These are phyloP conservation scores for Yasuhikotakia modesta DNA, from an alignment of 2,797 vertebrate genomes.

Conservation along the genomic window DNA sequence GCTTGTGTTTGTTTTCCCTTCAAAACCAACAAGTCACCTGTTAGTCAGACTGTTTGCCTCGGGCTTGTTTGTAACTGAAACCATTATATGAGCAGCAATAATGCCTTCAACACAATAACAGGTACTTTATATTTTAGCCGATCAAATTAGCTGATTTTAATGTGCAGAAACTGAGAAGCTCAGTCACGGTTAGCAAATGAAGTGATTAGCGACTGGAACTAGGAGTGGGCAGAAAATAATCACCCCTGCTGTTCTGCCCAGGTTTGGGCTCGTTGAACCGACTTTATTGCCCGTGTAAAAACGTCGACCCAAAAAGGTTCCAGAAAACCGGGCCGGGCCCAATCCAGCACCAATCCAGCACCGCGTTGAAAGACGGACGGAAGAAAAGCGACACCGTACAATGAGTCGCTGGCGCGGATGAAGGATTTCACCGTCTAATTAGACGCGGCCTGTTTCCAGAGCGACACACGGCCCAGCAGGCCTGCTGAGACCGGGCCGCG, in stretches of 20 bases:
- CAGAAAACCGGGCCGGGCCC: constrained; percentile 73
- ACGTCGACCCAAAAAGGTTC: constrained; percentile 78
- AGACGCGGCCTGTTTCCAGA: constrained; percentile 56
- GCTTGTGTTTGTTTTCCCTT: constrained; percentile 24
- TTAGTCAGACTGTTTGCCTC: constrained; percentile 26
- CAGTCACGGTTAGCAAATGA: background rate
- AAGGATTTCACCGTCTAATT: constrained; percentile 65
- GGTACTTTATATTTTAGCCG: background rate
- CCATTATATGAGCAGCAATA: constrained; percentile 30
- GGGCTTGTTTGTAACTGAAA: constrained; percentile 37
- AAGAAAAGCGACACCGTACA: constrained; percentile 62
- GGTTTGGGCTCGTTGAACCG: constrained; percentile 73
- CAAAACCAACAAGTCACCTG: constrained; percentile 47
- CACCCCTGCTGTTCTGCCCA: constrained; percentile 49
- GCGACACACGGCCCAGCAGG: constrained; percentile 50
- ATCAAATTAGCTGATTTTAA: constrained; percentile 1
- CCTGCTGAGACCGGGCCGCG: constrained; percentile 21
- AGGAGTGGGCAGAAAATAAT: constrained; percentile 39
- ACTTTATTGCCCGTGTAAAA: constrained; percentile 86
- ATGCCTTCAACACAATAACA: background rate
- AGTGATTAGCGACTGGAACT: constrained; percentile 4
- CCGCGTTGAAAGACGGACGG: constrained; percentile 66
- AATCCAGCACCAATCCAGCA: constrained; percentile 69
- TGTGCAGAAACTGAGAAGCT: background rate
- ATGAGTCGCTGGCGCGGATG: constrained; percentile 49